Base-by-base conservation (phyloP, 2,113 vertebrate genomes). In the Rostratula benghalensis region DNA sequence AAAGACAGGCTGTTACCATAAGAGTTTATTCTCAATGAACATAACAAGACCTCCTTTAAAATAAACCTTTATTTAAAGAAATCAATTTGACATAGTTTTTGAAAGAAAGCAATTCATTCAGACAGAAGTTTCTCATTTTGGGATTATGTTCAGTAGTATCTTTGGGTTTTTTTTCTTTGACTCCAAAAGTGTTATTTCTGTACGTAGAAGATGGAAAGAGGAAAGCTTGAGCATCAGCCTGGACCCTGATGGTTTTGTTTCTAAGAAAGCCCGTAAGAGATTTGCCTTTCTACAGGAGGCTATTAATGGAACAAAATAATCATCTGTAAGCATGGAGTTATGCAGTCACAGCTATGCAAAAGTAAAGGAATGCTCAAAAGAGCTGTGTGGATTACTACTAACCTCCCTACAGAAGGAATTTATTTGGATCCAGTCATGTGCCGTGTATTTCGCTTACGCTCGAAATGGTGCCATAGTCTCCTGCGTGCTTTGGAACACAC, bases 21-120 rank as follows among this genome's bases (percentile, higher is more conserved):
- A 95, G 95, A 97, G 90, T 96, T 97, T 97, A 93, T 91, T 97
- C 89, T 89, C 90, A 95, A 37, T 86, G 94, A 97, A 96, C 87
- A 87, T 87, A 98, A 95, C 82, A 96, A 74, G 90, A 94, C 83
- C 93, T 88, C 83, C 92, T 97, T 97, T 97, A 98, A 97, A 98
- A 97, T 95, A 97, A 98, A 96, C 83, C 89, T 95, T 97, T 97
- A 93, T 95, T 95, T 94, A 96, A 95, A 97, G 63, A 97, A 97
- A 96, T 96, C 93, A 94, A 96, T 97, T 97, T 96, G 48, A n/a
- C 87, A 89, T 68, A 84, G 76, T 96, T 95, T 97, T 94, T 93
- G 67, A 96, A 96, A 85, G 57, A 45, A 97, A 93, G 43, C 28
- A 79, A 12, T 94, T 97, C 14, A 3, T 96, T 96, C 73, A 97